These are phyloP conservation scores for Aphodius granarius DNA, from an alignment of 2,888 invertebrate species.

Conservation along the genomic window DNA sequence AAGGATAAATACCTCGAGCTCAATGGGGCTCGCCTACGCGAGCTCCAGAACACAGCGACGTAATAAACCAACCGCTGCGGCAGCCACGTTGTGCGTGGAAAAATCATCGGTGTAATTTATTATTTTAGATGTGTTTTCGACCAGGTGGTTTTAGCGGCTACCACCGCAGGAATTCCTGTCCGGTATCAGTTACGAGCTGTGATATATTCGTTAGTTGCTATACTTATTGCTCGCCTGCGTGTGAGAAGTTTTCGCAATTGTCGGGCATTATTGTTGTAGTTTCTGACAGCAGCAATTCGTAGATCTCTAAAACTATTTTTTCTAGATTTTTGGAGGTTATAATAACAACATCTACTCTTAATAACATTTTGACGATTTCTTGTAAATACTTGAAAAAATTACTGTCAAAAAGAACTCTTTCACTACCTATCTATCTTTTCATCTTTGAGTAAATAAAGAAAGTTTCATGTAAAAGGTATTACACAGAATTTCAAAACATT, in stretches of 20 bases:
- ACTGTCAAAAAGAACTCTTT: no score
- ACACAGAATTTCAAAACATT: no score
- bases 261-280: background rate
- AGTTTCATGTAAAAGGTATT: no score
- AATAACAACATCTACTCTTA: no score
- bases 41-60: background rate
- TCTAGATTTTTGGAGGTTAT: background rate
- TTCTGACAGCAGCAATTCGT: no score
- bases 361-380: no score
- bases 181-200: background rate
- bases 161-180: background rate
- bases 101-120: background rate
- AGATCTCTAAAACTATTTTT: background rate
- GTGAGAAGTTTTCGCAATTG: background rate
- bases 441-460: no score
- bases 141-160: background rate
- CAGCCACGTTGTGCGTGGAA: background rate
- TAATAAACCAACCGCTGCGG: background rate
- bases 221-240: background rate
- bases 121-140: background rate
- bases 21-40: slow-evolving; percentile 28
- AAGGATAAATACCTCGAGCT: slow-evolving; percentile 27
- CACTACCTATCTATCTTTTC: no score
- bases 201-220: background rate
- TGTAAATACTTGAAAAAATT: no score